Base-by-base conservation (phyloP, 2,113 vertebrate genomes). In the Peromyscus leucopus region DNA sequence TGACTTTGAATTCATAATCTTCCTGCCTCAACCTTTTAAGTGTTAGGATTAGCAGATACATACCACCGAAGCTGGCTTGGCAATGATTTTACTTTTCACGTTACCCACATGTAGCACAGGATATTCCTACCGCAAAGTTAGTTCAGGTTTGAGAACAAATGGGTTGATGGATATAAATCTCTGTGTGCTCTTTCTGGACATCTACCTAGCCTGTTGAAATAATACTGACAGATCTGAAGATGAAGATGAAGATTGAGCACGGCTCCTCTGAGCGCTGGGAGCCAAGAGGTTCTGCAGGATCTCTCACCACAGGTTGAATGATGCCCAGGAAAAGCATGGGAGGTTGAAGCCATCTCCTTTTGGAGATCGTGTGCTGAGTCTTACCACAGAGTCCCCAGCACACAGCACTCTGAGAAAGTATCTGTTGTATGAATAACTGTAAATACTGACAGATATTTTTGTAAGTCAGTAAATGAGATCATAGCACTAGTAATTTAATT, bases 401-500 rank as follows among this genome's bases (percentile, higher is more conserved):
- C 57, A 91, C 46, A 65, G 76, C 36, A 71, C 36, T 80, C 84
- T 89, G 26, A 94, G 46, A 79, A 96, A 86, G 22, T 59, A 10
- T 94, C 79, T 97, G 61, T 72, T 89, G 7, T 85, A 61, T 76
- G 36, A 90, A 94, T 85, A 26, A 87, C 89, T 51, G 36, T 26
- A 89, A 94, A 59, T 10, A 79, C 22, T 75, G 24, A 42, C 46
- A 51, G 90, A 33, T 42, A 71, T 78, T 90, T 78, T 86, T 82
- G 57, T 89, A 46, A 93, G 63, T 69, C 92, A 46, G 33, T 69
- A 83, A 90, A 96, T 96, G 67, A 89, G 36, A 74, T 55, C 55
- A 82, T 2, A 86, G 13, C 55, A 76, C 17, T 46, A 89, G 65
- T 86, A 83, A 92, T 88, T 96, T 91, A 94, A 91, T 96, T 93